Evolutionary conservation across 2,888 invertebrate species (phyloP).

Genomic region (Cremastobaeus sp.): DNA sequence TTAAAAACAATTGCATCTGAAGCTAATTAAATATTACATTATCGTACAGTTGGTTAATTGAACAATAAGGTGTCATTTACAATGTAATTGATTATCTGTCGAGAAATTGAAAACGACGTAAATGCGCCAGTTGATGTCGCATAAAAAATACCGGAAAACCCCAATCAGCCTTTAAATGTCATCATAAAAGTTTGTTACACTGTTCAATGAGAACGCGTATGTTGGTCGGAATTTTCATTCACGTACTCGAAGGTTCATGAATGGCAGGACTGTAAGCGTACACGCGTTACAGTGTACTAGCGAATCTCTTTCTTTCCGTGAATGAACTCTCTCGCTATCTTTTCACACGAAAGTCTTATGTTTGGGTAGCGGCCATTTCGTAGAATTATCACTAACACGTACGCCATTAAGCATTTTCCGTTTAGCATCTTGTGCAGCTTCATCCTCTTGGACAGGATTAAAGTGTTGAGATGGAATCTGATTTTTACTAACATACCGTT

Average conservation of each 20-base stretch:
- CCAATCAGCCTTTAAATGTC: constrained; percentile 30
- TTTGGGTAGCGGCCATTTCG: constrained; percentile 43
- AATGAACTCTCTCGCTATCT: constrained; percentile 67
- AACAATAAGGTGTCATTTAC: no score
- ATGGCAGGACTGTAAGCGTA: constrained; percentile 72
- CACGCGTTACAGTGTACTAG: constrained; percentile 53
- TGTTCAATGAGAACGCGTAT: constrained; percentile 25
- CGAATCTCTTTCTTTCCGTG: constrained; percentile 65
- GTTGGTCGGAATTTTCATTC: constrained; percentile 38
- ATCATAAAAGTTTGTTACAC: constrained; percentile 47
- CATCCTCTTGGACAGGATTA: constrained; percentile 10
- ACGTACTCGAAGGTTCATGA: constrained; percentile 61
- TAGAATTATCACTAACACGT: constrained; percentile 18
- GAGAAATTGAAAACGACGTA: not conserved
- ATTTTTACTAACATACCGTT: no score
- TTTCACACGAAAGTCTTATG: constrained; percentile 31
- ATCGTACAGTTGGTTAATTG: no score
- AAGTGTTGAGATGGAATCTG: no score
- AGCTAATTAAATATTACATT: no score
- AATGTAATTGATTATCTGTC: no score
- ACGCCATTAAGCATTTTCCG: constrained; percentile 27
- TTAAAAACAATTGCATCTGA: no score
- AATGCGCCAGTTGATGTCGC: not conserved
- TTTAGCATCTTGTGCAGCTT: constrained; percentile 6
- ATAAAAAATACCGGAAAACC: constrained; percentile 31